Evolutionary conservation across 1,140 invertebrate species (phyloP), one percentile per base, ranked within the genome.

Genomic region (Cherax destructor): DNA sequence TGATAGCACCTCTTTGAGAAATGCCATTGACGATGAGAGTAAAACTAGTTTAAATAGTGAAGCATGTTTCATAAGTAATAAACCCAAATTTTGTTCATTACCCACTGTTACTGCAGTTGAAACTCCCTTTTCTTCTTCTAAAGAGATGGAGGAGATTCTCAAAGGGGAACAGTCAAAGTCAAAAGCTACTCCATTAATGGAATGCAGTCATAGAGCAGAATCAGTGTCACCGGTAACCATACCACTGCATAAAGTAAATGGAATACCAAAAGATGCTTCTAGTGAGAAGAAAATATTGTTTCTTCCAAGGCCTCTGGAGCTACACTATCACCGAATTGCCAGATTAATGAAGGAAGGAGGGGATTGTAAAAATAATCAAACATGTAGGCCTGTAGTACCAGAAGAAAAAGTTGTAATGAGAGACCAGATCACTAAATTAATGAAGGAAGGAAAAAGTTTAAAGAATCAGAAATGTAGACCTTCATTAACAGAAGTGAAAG

Each of bases 231-330:
- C 0, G 2, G 30, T 41, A 41, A 41, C 30, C 30, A 41, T 41
- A 41, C 30, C 30, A 41, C 30, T 41, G 30, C 30, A 41, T 5
- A 69, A 69, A 9, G 5, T n/a, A 7, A 30, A 30, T 30, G 11
- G 9, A 74, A 30, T 24, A 9, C 69, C 21, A 1, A 5, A 7
- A 21, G n/a, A 11, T 6, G 21, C 69, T 74, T n/a, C 7, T 30
- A 11, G 24, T 4, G n/a, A 21, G 30, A 59, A 30, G 10, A 59
- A 21, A 59, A 59, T 11, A 61, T n/a, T 83, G 50, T 83, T 83
- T 59, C 16, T 83, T 10, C 80, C 80, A 24, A 83, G 80, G 52
- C 24, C 80, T n/a, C 80, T 59, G 52, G 80, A 83, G 61, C n/a
- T 83, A 11, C 24, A 7, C 52, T 83, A 13, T 30, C 61, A 83